Base-by-base conservation (phyloP, 2,888 invertebrate species). In the Oxyteleia sp. region DNA sequence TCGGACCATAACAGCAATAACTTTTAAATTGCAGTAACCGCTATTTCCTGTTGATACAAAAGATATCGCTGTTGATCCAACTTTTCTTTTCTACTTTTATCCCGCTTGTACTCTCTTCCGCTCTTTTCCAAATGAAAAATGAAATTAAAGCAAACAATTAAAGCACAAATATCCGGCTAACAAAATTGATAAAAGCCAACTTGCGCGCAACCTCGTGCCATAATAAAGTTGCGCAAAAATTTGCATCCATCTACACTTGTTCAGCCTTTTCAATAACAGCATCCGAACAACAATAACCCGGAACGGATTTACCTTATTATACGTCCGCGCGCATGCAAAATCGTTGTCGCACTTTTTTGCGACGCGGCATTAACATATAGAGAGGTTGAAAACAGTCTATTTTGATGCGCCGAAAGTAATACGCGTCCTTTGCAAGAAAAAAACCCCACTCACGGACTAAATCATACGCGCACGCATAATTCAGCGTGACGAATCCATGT, bases 171-270 rank as follows among this genome's bases (percentile, higher is more conserved):
- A 20, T 38, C 35, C 2, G n/a, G 35, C 15, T 15, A 15, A 15
- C 18, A 8, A n/a, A 4, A 11, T 38, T 16, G 32, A 53, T 16
- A 53, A 53, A 32, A 32, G 32, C 53, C 16, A 53, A 32, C 16
- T 32, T 11, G 32, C 23, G 23, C 23, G 23, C 23, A 23, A 23
- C 23, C 5, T 38, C 8, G 38, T 38, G 10, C 10, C n/a, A n/a
- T n/a, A n/a, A n/a, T n/a, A n/a, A n/a, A n/a, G n/a, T n/a, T n/a
- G n/a, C n/a, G n/a, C n/a, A n/a, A 29, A 57, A 57, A 59, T 63
- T 63, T 45, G 63, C 63, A 61, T 61, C 45, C 15, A 45, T 45
- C 45, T 61, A 45, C 45, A 16, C 15, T 61, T 11, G 49, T 35
- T 49, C 38, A 18, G 13, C 18, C 13, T 49, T 64, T 49, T 64